Conservation (phyloP, 2,888 invertebrate species). For the Drosophila picticornis region DNA sequence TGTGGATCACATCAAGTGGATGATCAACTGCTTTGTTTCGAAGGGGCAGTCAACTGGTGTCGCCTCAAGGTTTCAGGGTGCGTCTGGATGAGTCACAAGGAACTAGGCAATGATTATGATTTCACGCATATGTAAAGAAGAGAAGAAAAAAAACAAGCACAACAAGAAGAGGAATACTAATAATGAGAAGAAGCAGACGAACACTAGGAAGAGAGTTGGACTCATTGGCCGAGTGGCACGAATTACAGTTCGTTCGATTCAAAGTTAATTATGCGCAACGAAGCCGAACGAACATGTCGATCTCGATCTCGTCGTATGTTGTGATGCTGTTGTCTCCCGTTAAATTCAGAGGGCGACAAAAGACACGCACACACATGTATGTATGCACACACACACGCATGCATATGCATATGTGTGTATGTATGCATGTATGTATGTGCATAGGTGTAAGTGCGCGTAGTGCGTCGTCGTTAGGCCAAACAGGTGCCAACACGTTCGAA, state of each 20-base stretch:
- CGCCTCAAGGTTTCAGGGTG: constrained; percentile 44
- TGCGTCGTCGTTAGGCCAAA: constrained; percentile 48
- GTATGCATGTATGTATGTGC: constrained; percentile 1
- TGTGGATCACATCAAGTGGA: neutral
- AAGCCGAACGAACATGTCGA: constrained; percentile 41
- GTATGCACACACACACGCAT: neutral
- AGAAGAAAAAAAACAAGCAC: neutral
- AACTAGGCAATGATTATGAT: constrained; percentile 51
- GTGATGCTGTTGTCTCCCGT: constrained; percentile 25
- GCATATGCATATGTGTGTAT: neutral
- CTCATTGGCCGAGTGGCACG: constrained; percentile 47
- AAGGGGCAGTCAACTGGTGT: constrained; percentile 24
- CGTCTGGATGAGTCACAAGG: constrained; percentile 40
- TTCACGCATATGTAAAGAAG: constrained; percentile 4
- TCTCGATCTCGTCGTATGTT: constrained; percentile 1
- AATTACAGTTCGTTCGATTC: constrained; percentile 41
- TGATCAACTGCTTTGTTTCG: constrained; percentile 32
- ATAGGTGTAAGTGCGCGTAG: constrained; percentile 30
- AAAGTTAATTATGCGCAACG: constrained; percentile 35
- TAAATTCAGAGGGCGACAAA: constrained; percentile 27
- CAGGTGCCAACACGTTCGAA: constrained; percentile 53
- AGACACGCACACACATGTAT: neutral
- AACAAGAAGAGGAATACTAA: neutral
- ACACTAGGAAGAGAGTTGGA: constrained; percentile 25
- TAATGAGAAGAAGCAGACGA: constrained; percentile 15